These are phyloP conservation scores for Drosophila littoralis DNA, from an alignment of 1,140 invertebrate genomes.

Conservation along the genomic window DNA sequence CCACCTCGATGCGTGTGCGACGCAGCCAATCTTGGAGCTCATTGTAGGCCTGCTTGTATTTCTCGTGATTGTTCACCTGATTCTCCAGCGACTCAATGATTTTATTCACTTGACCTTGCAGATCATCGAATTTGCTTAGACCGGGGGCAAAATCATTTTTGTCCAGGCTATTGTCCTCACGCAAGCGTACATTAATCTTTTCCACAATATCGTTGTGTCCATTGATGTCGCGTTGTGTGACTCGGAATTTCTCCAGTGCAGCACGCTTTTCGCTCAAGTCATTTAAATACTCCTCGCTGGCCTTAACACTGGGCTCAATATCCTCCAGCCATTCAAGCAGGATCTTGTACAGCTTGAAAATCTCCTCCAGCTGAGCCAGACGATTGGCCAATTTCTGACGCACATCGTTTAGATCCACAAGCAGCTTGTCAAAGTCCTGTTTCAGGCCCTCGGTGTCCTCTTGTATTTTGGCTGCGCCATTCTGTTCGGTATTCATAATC, in stretches of 20 bases:
- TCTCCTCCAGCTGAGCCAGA: constrained; percentile 92
- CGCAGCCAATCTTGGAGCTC: constrained; percentile 95
- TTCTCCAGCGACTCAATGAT: constrained; percentile 90
- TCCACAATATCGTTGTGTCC: constrained; percentile 91
- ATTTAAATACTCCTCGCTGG: constrained; percentile 89
- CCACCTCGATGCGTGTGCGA: constrained; percentile 91
- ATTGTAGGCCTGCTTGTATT: constrained; percentile 92
- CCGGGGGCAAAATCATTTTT: constrained; percentile 89
- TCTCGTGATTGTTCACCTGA: constrained; percentile 94
- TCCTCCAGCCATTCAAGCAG: constrained; percentile 94
- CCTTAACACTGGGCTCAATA: constrained; percentile 91
- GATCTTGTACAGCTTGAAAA: constrained; percentile 91
- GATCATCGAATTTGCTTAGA: constrained; percentile 89
- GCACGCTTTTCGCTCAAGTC: constrained; percentile 96
- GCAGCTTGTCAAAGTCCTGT: constrained; percentile 93
- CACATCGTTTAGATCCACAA: constrained; percentile 91
- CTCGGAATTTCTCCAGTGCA: constrained; percentile 92
- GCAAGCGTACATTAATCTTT: constrained; percentile 88
- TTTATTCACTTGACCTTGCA: constrained; percentile 88
- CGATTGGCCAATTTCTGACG: constrained; percentile 89
- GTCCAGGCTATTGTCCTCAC: constrained; percentile 88
- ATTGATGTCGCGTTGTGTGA: constrained; percentile 90
- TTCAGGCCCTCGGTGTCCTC: constrained; percentile 95
- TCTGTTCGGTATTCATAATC: constrained; percentile 95
- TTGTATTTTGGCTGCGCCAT: constrained; percentile 93